phyloP scores from a whole-genome alignment of 2,888 invertebrate genomes.

The Plagodis dolabraria region DNA sequence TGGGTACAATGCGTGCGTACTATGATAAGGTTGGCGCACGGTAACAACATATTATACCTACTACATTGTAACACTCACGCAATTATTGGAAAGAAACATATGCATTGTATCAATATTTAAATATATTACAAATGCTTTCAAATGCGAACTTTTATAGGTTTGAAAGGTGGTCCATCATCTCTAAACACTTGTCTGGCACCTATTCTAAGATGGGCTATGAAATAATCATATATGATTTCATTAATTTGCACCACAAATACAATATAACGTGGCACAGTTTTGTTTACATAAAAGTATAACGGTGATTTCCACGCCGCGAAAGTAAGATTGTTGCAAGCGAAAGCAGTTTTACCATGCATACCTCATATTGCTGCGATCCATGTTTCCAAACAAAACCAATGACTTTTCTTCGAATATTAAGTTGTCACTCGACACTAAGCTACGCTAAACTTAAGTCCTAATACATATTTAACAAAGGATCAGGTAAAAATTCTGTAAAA shows the following conservation, averaged over 20 bases:
- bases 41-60: slow-evolving; percentile 41
- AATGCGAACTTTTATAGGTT: too few species aligned
- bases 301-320: slow-evolving; percentile 34
- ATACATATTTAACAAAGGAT: slow-evolving; percentile 63
- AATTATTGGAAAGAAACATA: slow-evolving; percentile 20
- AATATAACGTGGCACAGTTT: slow-evolving; percentile 9
- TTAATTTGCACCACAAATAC: not conserved
- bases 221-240: not conserved
- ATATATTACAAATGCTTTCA: too few species aligned
- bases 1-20: not conserved
- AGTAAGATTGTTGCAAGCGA: slow-evolving; percentile 46
- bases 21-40: slow-evolving; percentile 40
- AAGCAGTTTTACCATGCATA: slow-evolving; percentile 57
- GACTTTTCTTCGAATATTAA: slow-evolving; percentile 19
- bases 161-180: too few species aligned
- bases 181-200: too few species aligned
- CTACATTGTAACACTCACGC: slow-evolving; percentile 36
- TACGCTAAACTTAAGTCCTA: slow-evolving; percentile 52
- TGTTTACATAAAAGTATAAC: slow-evolving; percentile 18
- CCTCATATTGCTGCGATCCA: slow-evolving; percentile 81
- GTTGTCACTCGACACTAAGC: slow-evolving; percentile 47
- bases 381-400: slow-evolving; percentile 53
- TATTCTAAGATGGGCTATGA: not conserved
- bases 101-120: not conserved
- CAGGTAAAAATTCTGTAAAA: slow-evolving; percentile 60